These are phyloP conservation scores for Eremobia ochroleuca DNA, from an alignment of 2,888 invertebrate genomes.

Conservation along the genomic window DNA sequence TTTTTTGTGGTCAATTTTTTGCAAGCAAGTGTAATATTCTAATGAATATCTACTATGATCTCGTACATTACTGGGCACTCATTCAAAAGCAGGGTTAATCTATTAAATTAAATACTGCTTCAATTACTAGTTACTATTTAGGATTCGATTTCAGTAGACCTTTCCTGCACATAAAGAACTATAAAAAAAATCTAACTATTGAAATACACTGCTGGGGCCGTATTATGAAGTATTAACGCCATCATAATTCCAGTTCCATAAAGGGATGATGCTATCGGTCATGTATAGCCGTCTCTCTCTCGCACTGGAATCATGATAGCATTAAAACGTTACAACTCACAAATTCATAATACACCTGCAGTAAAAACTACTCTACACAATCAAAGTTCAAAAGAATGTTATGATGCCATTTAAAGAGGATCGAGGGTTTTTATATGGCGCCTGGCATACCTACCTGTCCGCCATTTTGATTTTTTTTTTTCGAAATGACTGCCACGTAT, in stretches of 20 bases:
- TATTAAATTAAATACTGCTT: slow-evolving; percentile 81
- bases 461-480: not conserved
- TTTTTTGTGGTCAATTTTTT: slow-evolving; percentile 37
- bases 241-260: no score
- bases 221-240: not conserved
- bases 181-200: not conserved
- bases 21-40: slow-evolving; percentile 68
- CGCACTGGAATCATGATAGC: not conserved
- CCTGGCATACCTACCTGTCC: no score
- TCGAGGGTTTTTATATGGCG: no score
- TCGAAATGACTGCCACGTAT: not conserved
- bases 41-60: slow-evolving; percentile 73
- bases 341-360: no score
- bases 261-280: not conserved
- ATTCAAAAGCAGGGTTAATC: slow-evolving; percentile 85
- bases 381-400: not conserved
- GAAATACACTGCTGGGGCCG: not conserved
- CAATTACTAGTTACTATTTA: slow-evolving; percentile 83
- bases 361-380: not conserved
- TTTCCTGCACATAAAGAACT: slow-evolving; percentile 3
- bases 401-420: not conserved
- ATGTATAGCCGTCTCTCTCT: not conserved
- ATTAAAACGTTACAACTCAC: not conserved
- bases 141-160: slow-evolving; percentile 79
- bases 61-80: slow-evolving; percentile 79